Evolutionary conservation across 2,113 vertebrate genomes (phyloP), one percentile per base, ranked within the genome.

Genomic region (Podarcis cretensis): DNA sequence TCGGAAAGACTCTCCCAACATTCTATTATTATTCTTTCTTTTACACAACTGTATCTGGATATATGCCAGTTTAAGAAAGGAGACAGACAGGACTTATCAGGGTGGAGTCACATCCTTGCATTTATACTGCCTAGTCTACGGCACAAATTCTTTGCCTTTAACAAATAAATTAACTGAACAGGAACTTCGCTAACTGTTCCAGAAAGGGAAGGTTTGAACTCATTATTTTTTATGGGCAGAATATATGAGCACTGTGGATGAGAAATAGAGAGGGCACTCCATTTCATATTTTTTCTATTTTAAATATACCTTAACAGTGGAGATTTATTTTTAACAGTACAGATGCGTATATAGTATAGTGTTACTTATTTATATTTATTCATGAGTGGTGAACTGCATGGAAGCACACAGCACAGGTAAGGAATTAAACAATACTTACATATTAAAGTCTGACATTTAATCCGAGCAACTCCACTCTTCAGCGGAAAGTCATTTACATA

Each of bases 401-500:
- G 54, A 81, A 94, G 63, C 14, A 63, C 85, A 89, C 9, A 84
- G 7, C 21, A 35, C 4, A 13, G 35, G 32, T 48, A 81, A 80
- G 32, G 57, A 77, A 91, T n/a, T 57, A 1, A 43, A 30, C 25
- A 86, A 92, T 96, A 98, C 98, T 98, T 94, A 99, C 98, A 90
- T 92, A 99, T 96, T 89, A 97, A 91, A 25, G 98, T 98, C 78
- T 97, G 98, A 92, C 98, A 98, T 14, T 93, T 98, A 95, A 99
- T 90, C 83, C 98, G 96, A 59, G 98, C 97, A 87, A 99, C 98
- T 16, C 97, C 98, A 0, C 96, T 98, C 93, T 97, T 98, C 90
- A 99, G 96, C 2, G 98, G 98, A 87, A 98, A 95, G 89, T 98
- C 98, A 95, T 99, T 99, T 86, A 99, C 95, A 91, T 97, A 96